Conservation (phyloP, 2,888 invertebrate species). For the Trypoxylon attenuatum region DNA sequence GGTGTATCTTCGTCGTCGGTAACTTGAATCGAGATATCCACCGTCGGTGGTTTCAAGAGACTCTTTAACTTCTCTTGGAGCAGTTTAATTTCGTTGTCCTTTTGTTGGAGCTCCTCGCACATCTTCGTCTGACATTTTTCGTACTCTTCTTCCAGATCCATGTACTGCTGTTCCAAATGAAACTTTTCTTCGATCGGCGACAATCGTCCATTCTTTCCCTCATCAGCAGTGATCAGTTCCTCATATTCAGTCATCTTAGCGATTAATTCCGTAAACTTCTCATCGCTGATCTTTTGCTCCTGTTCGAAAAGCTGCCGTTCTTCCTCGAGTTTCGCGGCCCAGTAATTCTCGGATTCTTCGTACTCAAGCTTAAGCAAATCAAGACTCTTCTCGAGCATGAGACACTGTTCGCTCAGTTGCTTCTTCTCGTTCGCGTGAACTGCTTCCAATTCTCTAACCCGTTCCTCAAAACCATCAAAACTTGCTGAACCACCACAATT, state of each 20-base stretch:
- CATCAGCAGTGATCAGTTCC: constrained; percentile 80
- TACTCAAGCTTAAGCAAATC: constrained; percentile 86
- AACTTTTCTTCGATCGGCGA: constrained; percentile 87
- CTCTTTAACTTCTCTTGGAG: constrained; percentile 71
- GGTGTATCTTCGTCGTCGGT: constrained; percentile 50
- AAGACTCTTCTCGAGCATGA: constrained; percentile 83
- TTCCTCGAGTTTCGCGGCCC: constrained; percentile 86
- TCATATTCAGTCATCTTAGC: constrained; percentile 88
- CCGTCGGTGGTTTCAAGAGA: constrained; percentile 23
- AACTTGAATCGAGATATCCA: constrained; percentile 59
- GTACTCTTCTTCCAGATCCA: constrained; percentile 83
- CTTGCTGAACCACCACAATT: constrained; percentile 12
- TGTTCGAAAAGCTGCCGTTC: constrained; percentile 85
- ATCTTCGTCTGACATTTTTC: constrained; percentile 77
- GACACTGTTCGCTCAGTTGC: constrained; percentile 76
- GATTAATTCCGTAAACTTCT: constrained; percentile 84
- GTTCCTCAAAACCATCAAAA: constrained; percentile 5
- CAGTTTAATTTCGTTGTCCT: constrained; percentile 77
- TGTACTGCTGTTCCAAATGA: constrained; percentile 82
- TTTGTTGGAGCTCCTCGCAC: constrained; percentile 77
- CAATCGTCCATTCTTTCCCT: constrained; percentile 75
- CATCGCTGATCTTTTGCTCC: constrained; percentile 85
- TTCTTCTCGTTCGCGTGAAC: constrained; percentile 71
- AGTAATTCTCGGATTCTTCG: constrained; percentile 91
- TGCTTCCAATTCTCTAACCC: constrained; percentile 69